A percentile compares a stretch with the other conserved stretches of the same genome.
phyloP scores from a whole-genome alignment of 2,888 invertebrate species.

The Drosophila mimica region DNA sequence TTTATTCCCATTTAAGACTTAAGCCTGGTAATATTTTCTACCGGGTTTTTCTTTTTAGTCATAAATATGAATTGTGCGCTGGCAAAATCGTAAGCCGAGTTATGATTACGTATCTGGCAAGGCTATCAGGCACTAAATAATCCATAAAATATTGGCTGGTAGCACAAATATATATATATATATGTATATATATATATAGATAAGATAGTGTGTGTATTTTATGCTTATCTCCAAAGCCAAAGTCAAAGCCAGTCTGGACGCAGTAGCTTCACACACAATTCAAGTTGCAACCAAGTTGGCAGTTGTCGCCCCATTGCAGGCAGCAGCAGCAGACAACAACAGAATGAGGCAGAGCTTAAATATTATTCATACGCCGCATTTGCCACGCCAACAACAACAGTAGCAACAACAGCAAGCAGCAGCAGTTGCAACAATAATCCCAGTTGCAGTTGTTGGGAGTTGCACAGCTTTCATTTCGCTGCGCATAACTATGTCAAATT shows the following conservation, averaged over 20 bases:
- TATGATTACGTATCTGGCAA: background rate
- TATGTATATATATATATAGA: no score
- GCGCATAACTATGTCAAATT: slow-evolving; percentile 80
- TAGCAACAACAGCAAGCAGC: background rate
- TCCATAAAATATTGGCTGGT: slow-evolving; percentile 5
- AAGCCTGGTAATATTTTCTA: background rate
- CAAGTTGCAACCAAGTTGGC: slow-evolving; percentile 19
- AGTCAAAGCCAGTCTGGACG: background rate
- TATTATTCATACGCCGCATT: slow-evolving; percentile 76
- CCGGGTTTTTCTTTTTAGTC: background rate
- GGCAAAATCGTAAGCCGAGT: background rate
- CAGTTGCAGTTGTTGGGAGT: slow-evolving; percentile 33
- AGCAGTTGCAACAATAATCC: slow-evolving; percentile 12
- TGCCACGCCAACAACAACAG: slow-evolving; percentile 37
- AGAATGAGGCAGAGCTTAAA: slow-evolving; percentile 50
- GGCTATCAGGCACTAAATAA: slow-evolving; percentile 3
- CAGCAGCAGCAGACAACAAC: background rate
- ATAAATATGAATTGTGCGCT: background rate
- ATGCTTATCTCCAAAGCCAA: background rate
- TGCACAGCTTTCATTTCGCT: slow-evolving; percentile 73
- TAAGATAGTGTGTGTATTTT: background rate
- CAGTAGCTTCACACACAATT: slow-evolving; percentile 18
- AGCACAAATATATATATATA: background rate
- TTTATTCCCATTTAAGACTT: background rate
- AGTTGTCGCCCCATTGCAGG: slow-evolving; percentile 41